Evolutionary conservation across 2,888 invertebrate genomes (phyloP).

Genomic region (Beris morrisii): DNA sequence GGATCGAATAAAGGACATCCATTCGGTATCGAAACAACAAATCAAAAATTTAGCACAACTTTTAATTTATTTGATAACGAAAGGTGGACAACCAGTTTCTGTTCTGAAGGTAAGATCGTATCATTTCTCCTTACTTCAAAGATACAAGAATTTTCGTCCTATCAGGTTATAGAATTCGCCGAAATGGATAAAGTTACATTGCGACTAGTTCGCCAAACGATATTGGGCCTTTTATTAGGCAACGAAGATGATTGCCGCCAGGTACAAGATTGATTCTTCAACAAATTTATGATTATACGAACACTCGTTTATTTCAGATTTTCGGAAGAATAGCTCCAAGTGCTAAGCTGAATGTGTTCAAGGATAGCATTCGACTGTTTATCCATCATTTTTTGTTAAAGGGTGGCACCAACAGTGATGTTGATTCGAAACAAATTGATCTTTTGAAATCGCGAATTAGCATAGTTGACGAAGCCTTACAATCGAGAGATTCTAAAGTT

Average conservation of each 20-base stretch:
- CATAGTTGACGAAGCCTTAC: constrained; percentile 68
- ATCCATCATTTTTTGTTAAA: constrained; percentile 83
- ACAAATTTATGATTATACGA: not conserved
- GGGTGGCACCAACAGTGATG: constrained; percentile 60
- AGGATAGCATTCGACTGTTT: constrained; percentile 81
- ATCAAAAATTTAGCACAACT: constrained; percentile 77
- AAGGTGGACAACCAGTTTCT: constrained; percentile 77
- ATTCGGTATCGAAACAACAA: constrained; percentile 64
- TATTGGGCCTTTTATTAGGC: constrained; percentile 73
- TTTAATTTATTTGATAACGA: constrained; percentile 75
- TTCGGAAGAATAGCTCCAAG: constrained; percentile 75
- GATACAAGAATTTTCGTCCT: constrained; percentile 1
- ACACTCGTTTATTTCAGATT: constrained; percentile 53
- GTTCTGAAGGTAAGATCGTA: constrained; percentile 71
- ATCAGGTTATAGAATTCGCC: constrained; percentile 69
- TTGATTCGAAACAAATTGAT: constrained; percentile 56
- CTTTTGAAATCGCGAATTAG: constrained; percentile 63
- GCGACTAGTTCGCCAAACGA: constrained; percentile 76
- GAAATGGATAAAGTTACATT: constrained; percentile 79
- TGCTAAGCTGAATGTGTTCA: constrained; percentile 74
- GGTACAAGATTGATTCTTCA: constrained; percentile 16
- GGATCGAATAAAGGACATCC: constrained; percentile 87
- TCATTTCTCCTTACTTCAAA: not conserved
- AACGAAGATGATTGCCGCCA: constrained; percentile 57
- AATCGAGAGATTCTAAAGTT: constrained; percentile 57